Base-by-base conservation (phyloP, 2,888 invertebrate genomes). In the Camponotus fellah region DNA sequence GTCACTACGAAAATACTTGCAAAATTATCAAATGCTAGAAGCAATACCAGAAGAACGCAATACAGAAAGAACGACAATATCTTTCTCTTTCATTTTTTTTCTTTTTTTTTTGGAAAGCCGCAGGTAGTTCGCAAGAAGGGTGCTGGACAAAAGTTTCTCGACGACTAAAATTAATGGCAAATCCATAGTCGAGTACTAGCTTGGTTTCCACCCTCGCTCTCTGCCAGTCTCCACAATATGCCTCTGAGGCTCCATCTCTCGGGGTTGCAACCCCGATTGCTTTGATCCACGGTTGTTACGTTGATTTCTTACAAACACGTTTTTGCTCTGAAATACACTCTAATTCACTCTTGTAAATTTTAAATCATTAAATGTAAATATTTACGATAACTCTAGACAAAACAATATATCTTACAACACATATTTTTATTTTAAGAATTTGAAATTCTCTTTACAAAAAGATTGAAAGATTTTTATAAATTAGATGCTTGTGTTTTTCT, bases 91-190 rank as follows among this genome's bases (percentile, higher is more conserved):
- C 12, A 26, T 43, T 43, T 43, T 43, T 43, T 43, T 43, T 12
- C 46, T 82, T 90, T 86, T 82, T 86, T 90, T 87, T 83, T 60
- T 80, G 79, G 79, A 90, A 90, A 90, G 87, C 88, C 89, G 91
- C 91, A 90, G 89, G 91, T 91, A 90, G 88, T 89, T 91, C 82
- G 85, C 76, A 88, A 68, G 87, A 83, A 85, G 88, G 91, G 88
- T 83, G 87, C 89, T 88, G 88, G 93, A 91, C 93, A 93, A 92
- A 92, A 93, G 86, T 92, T 92, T 85, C 89, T 53, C 92, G 37
- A 87, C 86, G 83, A 84, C 89, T 92, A 88, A 92, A 93, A 93
- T 93, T 94, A 93, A 93, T 93, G 93, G 93, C 92, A 93, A 93
- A 93, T 93, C 93, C 93, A 93, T 93, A 93, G 93, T 93, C 89